A percentile compares a stretch with the other conserved stretches of the same genome.
Conservation (phyloP, 1,140 invertebrate genomes). For the Galleria mellonella region DNA sequence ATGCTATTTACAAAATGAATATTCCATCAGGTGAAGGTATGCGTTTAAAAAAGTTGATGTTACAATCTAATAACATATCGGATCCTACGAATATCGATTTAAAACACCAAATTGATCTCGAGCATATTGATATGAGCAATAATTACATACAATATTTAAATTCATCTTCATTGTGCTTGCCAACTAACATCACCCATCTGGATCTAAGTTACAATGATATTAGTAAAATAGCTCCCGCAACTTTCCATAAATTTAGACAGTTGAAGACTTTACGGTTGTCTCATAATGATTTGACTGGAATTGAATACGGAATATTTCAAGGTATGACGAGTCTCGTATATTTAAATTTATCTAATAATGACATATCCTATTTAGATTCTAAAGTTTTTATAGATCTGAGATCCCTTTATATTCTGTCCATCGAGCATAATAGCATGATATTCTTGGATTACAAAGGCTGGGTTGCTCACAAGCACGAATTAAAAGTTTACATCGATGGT, state of each 20-base stretch:
- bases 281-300: constrained; percentile 32
- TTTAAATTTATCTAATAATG: constrained; percentile 50
- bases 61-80: constrained; percentile 46
- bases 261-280: constrained; percentile 40
- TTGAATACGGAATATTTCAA: constrained; percentile 48
- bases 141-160: constrained; percentile 41
- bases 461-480: constrained; percentile 33
- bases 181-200: constrained; percentile 27
- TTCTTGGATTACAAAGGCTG: constrained; percentile 38
- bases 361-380: constrained; percentile 42
- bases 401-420: constrained; percentile 28
- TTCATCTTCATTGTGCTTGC: constrained; percentile 37
- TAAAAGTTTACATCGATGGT: constrained; percentile 47
- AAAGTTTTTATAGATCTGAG: constrained; percentile 49
- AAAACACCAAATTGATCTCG: constrained; percentile 30
- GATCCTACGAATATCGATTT: constrained; percentile 35
- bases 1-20: constrained; percentile 31
- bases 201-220: constrained; percentile 52
- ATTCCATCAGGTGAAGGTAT: constrained; percentile 40
- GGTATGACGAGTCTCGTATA: constrained; percentile 30
- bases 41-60: constrained; percentile 28
- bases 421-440: constrained; percentile 39
- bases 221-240: constrained; percentile 32
- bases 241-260: constrained; percentile 29
- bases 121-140: constrained; percentile 35